Evolutionary conservation across 2,888 invertebrate genomes (phyloP).

Genomic region (Drosophila neonasuta): DNA sequence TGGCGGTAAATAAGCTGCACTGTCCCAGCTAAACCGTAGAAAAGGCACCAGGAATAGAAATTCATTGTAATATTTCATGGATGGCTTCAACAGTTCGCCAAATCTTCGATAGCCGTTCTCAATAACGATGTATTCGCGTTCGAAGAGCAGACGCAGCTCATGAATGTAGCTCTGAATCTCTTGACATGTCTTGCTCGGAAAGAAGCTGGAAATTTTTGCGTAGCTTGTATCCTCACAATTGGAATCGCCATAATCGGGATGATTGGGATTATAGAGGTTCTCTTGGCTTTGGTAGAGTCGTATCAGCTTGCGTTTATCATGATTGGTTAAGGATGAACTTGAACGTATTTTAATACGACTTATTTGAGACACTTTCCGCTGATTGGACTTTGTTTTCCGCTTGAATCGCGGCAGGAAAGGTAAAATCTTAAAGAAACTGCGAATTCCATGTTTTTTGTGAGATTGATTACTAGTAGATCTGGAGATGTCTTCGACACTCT

Average conservation of each 20-base stretch:
- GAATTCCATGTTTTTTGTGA: constrained; percentile 6
- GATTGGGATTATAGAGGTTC: constrained; percentile 49
- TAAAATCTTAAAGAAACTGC: constrained; percentile 20
- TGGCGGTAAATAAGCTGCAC: neutral
- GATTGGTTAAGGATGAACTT: constrained; percentile 8
- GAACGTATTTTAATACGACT: neutral
- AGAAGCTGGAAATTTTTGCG: constrained; percentile 38
- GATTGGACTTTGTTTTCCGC: constrained; percentile 5
- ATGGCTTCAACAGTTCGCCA: constrained; percentile 30
- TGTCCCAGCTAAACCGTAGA: neutral
- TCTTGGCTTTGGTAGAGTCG: constrained; percentile 40
- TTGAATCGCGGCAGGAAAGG: constrained; percentile 1
- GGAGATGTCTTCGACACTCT: neutral
- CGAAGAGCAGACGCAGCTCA: constrained; percentile 42
- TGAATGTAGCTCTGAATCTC: constrained; percentile 35
- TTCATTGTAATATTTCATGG: constrained; percentile 55
- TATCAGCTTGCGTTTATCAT: constrained; percentile 48
- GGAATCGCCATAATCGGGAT: constrained; percentile 46
- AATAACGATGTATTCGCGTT: constrained; percentile 47
- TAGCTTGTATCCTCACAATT: constrained; percentile 45
- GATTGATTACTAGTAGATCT: neutral
- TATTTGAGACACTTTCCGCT: neutral
- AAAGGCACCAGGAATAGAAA: constrained; percentile 57
- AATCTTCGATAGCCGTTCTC: constrained; percentile 19
- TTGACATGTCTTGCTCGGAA: constrained; percentile 22